Evolutionary conservation across 1,140 invertebrate species (phyloP).

Genomic region (Pemphigus obesinymphae): DNA sequence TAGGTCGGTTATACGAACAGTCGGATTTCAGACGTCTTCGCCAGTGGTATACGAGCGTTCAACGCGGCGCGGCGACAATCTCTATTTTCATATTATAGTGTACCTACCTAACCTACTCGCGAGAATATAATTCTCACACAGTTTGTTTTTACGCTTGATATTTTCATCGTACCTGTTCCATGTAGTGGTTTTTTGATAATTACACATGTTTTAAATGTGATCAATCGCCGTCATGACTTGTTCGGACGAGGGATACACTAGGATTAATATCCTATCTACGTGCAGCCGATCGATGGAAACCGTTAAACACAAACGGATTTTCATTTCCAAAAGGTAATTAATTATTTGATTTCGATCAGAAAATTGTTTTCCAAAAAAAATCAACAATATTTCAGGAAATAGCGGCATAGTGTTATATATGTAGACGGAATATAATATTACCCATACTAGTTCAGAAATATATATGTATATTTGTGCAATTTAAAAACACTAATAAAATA

Average conservation of each 20-base stretch:
- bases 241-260: conserved; percentile 35
- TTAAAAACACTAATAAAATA: no score
- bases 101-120: no score
- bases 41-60: neutral
- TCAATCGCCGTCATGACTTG: neutral
- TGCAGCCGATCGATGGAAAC: conserved; percentile 21
- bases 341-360: no score
- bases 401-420: no score
- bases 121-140: neutral
- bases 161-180: neutral
- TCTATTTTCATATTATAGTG: neutral
- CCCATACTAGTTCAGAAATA: no score
- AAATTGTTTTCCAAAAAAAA: no score
- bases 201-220: conserved; percentile 8
- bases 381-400: no score
- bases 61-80: neutral
- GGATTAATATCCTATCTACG: conserved; percentile 25
- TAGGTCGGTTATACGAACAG: conserved; percentile 1
- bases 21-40: conserved; percentile 30
- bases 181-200: neutral
- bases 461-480: no score
- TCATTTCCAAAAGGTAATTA: conserved; percentile 31
- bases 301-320: conserved; percentile 35
- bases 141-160: neutral
- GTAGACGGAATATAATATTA: no score